These are phyloP conservation scores for Orientallactaga sibirica DNA, from an alignment of 2,797 vertebrate species.

Conservation along the genomic window DNA sequence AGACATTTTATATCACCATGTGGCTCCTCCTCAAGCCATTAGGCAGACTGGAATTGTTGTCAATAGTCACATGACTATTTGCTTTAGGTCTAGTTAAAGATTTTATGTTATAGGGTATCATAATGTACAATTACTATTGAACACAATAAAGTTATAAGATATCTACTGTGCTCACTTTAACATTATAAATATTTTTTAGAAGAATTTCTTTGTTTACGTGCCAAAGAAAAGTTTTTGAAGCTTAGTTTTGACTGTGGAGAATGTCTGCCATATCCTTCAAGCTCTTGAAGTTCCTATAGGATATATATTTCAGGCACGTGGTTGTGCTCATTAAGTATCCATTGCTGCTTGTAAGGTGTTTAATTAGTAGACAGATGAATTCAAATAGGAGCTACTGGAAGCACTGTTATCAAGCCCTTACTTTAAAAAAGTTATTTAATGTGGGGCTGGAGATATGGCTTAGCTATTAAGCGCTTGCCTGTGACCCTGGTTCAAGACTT, in stretches of 20 bases:
- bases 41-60: neutral
- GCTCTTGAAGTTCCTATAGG: neutral
- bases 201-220: neutral
- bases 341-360: neutral
- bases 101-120: neutral
- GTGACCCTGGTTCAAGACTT: too few species aligned
- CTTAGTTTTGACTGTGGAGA: neutral
- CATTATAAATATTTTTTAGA: conserved; percentile 2
- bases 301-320: neutral
- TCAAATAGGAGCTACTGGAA: neutral
- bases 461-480: too few species aligned
- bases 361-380: neutral
- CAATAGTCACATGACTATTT: neutral
- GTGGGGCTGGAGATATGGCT: too few species aligned
- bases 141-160: neutral
- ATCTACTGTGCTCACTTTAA: conserved; percentile 17
- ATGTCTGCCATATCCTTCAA: neutral
- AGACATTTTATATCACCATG: neutral
- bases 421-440: neutral
- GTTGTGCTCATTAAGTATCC: neutral
- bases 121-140: neutral
- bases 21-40: neutral
- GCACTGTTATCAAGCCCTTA: neutral
- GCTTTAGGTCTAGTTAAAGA: neutral
- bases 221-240: neutral